Conservation (phyloP, 1,140 invertebrate genomes). For the Ips typographus region DNA sequence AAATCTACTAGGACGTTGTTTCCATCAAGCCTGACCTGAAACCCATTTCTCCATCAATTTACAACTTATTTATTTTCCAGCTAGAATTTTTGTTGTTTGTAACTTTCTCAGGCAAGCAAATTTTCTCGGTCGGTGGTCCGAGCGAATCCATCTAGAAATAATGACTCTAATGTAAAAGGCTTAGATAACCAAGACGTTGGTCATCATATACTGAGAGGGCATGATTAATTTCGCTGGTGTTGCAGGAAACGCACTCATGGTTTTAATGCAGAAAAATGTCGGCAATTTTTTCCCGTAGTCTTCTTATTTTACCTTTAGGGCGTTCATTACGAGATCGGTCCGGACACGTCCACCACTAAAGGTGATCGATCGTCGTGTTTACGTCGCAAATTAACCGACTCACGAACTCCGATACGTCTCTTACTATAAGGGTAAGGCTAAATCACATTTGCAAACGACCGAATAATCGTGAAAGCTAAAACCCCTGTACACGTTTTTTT, state of each 20-base stretch:
- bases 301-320: not conserved
- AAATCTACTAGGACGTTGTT: conserved; percentile 6
- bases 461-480: conserved; percentile 19
- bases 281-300: not conserved
- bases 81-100: too few relatives aligned
- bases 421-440: conserved; percentile 7
- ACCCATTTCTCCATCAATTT: too few relatives aligned
- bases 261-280: too few relatives aligned
- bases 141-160: conserved; percentile 1
- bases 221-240: not conserved
- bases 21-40: too few relatives aligned
- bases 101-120: not conserved
- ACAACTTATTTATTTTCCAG: too few relatives aligned
- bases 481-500: not conserved
- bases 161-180: not conserved
- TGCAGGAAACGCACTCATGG: not conserved
- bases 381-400: conserved; percentile 15
- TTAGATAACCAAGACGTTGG: not conserved
- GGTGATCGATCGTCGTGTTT: conserved; percentile 19
- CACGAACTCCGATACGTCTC: conserved; percentile 7
- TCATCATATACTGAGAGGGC: not conserved
- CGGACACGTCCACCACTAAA: conserved; percentile 9
- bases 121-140: not conserved
- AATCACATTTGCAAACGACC: conserved; percentile 21
- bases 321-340: conserved; percentile 5